These are phyloP conservation scores for Altica lythri DNA, from an alignment of 2,888 invertebrate species.

Conservation along the genomic window DNA sequence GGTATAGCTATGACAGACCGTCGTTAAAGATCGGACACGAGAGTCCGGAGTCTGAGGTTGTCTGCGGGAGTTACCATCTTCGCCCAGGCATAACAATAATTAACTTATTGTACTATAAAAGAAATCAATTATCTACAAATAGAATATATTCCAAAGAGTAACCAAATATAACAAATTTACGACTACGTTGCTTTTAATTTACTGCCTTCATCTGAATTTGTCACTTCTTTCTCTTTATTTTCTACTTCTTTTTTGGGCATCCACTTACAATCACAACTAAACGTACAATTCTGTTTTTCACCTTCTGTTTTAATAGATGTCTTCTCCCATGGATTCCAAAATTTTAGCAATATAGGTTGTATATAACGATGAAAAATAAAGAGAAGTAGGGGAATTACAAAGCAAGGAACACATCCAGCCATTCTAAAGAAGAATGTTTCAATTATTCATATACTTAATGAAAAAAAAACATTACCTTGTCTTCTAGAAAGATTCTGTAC, in stretches of 20 bases:
- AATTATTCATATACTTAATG: background rate
- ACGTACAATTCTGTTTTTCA: constrained; percentile 40
- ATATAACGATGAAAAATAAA: constrained; percentile 84
- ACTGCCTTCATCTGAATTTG: constrained; percentile 16
- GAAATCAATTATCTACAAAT: too few species aligned
- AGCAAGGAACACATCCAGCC: constrained; percentile 77
- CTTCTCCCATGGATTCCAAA: constrained; percentile 80
- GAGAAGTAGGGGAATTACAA: constrained; percentile 80
- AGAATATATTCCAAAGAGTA: too few species aligned
- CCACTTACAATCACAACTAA: constrained; percentile 44
- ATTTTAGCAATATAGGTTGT: constrained; percentile 78
- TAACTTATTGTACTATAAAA: too few species aligned
- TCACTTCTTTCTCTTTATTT: background rate
- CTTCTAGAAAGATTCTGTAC: too few species aligned
- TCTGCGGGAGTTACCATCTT: too few species aligned
- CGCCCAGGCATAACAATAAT: too few species aligned
- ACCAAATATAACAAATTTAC: too few species aligned
- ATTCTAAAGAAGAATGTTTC: constrained; percentile 38
- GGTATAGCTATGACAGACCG: too few species aligned
- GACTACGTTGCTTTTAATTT: constrained; percentile 30
- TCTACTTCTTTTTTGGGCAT: constrained; percentile 38
- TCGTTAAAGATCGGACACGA: too few species aligned
- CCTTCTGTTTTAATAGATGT: constrained; percentile 42
- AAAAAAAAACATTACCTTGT: background rate
- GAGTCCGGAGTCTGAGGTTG: too few species aligned